phyloP scores from a whole-genome alignment of 1,140 invertebrate species.

The Plutomurus gul region DNA sequence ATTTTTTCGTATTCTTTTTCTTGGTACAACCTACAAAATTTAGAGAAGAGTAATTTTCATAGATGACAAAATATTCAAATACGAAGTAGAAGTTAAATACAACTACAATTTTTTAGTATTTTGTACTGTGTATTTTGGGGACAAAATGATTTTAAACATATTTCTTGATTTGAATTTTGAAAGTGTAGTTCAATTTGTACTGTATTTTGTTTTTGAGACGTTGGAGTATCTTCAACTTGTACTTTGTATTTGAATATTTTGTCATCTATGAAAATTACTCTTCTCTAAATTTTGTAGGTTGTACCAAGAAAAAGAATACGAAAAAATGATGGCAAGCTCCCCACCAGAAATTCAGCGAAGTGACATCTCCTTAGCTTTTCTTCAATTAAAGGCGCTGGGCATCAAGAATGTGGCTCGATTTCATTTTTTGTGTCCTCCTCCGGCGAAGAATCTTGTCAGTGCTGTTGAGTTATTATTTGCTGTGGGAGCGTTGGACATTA shows the following conservation, averaged over 20 bases:
- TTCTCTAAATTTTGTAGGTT: no score
- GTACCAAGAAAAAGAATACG: constrained; percentile 77
- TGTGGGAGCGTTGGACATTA: constrained; percentile 77
- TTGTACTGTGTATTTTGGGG: no score
- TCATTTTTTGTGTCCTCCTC: constrained; percentile 84
- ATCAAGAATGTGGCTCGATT: constrained; percentile 87
- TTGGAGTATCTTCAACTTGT: no score
- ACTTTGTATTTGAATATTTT: constrained; percentile 45
- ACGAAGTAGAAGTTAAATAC: no score
- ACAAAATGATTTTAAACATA: no score
- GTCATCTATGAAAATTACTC: constrained; percentile 53
- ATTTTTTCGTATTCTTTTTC: constrained; percentile 78
- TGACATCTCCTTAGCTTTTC: constrained; percentile 80
- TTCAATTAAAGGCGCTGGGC: constrained; percentile 93
- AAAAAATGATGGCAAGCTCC: constrained; percentile 70
- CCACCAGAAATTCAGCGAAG: constrained; percentile 92
- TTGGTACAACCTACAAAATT: constrained; percentile 76
- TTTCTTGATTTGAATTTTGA: no score
- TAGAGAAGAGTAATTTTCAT: constrained; percentile 55
- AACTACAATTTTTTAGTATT: no score
- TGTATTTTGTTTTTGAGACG: no score
- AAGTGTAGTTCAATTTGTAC: no score
- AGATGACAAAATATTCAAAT: constrained; percentile 45
- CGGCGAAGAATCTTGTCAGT: constrained; percentile 81
- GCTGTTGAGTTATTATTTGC: constrained; percentile 89